Evolutionary conservation across 2,113 vertebrate genomes (phyloP), one percentile per base, ranked within the genome.

Genomic region (Colistium nudipinnis): DNA sequence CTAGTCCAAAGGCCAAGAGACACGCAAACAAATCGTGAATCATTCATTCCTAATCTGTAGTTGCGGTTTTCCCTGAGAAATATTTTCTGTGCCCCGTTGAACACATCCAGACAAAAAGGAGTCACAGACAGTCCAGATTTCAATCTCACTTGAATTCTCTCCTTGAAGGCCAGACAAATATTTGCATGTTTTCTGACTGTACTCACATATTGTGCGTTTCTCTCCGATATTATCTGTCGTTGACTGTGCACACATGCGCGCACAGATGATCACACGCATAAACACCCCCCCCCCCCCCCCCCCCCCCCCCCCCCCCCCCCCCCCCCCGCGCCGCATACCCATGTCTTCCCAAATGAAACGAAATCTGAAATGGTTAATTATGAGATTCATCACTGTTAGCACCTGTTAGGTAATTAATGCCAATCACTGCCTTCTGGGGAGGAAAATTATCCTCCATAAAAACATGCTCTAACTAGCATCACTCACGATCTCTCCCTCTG

Each of bases 321-420:
- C 48, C 54, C 45, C 51, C 75, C 30, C 45, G 47, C 3, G 43
- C 43, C 49, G 76, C 41, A 48, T 48, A 54, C 47, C 44, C 68
- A 59, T 68, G 66, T 81, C 86, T 84, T 77, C 66, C 72, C 55
- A 69, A 90, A 87, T 88, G 74, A 82, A n/a, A 86, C 78, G 49
- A 63, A 80, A 83, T 85, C 70, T 81, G 83, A 91, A 87, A 74
- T 54, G 62, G 68, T 84, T 88, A 82, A 89, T 92, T 90, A 90
- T 80, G 78, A 88, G 85, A 90, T 78, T 76, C 81, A 66, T 84
- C 61, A 67, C 82, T 73, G 77, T 87, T 86, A 83, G 85, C 86
- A 91, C 88, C 89, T 92, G 88, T 89, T 89, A 59, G 78, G 78
- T 88, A 91, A 89, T 93, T 89, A 91, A 88, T 91, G 81, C 83